Base-by-base conservation (phyloP, 2,888 invertebrate species). In the Leistus spinibarbis region DNA sequence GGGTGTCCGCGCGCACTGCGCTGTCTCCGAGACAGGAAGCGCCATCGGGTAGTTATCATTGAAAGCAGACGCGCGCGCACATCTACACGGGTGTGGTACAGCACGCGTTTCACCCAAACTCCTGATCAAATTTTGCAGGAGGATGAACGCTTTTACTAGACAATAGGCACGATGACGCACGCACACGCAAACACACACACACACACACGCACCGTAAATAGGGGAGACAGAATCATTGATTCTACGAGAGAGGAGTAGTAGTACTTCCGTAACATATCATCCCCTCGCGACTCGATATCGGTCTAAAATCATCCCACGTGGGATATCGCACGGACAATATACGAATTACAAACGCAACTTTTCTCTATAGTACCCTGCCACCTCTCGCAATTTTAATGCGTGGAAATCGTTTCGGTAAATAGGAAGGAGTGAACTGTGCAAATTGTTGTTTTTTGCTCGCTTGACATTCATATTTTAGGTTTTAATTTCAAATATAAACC, bases 111-210 rank as follows among this genome's bases (percentile, higher is more conserved):
- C 64, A 64, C 40, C 40, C 40, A 40, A 40, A 40, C 40, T 40
- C 40, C 13, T 24, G 27, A 10, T 20, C 16, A 23, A 23, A 23
- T 20, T n/a, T 17, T 23, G 23, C 27, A 24, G 24, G 64, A n/a
- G 24, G 20, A 23, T 10, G 23, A 17, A 27, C n/a, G 64, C n/a
- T 64, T 64, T 64, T 60, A 16, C 62, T 73, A 73, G 73, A 73
- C 73, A 73, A 73, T 73, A 67, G 73, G 20, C 54, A 54, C 63
- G 68, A 69, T 75, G 75, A 75, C 75, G 75, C 75, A 75, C 74
- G 68, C 74, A 69, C 62, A 69, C 64, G 62, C 13, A 20, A 7
- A 40, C 40, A 40, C 40, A 40, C 40, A 40, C 40, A 40, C 40
- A 40, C 4, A 40, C 5, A 40, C 13, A 40, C 2, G 13, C 40